These are phyloP conservation scores for Pangasius krempfi DNA, from an alignment of 2,797 vertebrate species.

Conservation along the genomic window DNA sequence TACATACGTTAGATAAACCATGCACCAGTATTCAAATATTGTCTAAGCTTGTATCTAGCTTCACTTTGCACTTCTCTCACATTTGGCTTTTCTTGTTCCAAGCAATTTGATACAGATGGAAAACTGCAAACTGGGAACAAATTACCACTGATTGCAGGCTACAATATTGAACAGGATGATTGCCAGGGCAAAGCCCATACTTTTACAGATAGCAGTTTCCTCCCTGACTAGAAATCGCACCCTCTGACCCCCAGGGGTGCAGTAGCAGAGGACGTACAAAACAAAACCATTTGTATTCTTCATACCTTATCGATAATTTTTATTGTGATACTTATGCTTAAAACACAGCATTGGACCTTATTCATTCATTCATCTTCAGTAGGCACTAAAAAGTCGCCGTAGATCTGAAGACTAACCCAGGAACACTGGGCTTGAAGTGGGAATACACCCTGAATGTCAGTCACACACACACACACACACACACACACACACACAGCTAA, in stretches of 20 bases:
- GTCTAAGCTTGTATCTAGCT: not conserved
- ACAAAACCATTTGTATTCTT: not conserved
- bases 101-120: conserved; percentile 11
- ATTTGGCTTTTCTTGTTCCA: not conserved
- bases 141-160: conserved; percentile 19
- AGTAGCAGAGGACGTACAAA: not conserved
- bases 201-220: conserved; percentile 6
- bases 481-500: not conserved
- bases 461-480: not conserved
- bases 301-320: not conserved
- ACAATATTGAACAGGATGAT: conserved; percentile 16
- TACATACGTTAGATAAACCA: not conserved
- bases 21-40: not conserved
- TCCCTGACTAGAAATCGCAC: conserved; percentile 12
- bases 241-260: not conserved
- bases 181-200: conserved; percentile 8
- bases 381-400: not conserved
- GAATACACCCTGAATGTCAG: not conserved
- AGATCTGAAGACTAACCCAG: not conserved
- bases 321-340: not conserved
- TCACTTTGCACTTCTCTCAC: not conserved
- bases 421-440: not conserved
- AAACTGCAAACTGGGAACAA: conserved; percentile 10
- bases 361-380: not conserved
- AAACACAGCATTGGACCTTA: not conserved